Conservation (phyloP, 2,797 vertebrate species). For the Chelonia mydas region DNA sequence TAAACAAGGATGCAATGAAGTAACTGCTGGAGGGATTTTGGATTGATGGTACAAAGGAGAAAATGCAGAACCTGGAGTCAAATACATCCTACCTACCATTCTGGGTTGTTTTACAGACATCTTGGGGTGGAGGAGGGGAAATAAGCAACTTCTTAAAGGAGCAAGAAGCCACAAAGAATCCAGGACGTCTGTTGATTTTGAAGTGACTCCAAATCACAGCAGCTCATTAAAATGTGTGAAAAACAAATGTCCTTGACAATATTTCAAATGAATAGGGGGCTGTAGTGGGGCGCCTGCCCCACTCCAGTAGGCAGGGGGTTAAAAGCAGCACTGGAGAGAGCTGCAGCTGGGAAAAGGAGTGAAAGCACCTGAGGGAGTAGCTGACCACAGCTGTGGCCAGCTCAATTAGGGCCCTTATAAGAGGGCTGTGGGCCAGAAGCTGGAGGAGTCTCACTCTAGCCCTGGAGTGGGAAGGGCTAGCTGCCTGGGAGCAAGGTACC, state of each 20-base stretch:
- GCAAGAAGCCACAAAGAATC: not conserved
- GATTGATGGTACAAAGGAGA: not conserved
- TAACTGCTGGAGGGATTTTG: not conserved
- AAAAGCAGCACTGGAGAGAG: too few species aligned
- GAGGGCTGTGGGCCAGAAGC: too few species aligned
- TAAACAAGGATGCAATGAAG: not conserved
- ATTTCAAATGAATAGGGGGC: not conserved
- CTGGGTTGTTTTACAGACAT: not conserved
- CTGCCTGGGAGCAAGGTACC: too few species aligned
- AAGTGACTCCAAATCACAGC: not conserved
- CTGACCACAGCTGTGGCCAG: too few species aligned
- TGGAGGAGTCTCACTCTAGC: too few species aligned
- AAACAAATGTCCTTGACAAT: not conserved
- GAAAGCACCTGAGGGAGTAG: too few species aligned
- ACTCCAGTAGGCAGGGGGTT: too few species aligned
- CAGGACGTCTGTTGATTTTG: not conserved
- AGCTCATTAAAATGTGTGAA: not conserved
- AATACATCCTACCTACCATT: not conserved
- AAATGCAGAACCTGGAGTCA: not conserved
- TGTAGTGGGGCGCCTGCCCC: too few species aligned
- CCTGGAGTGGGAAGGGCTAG: too few species aligned
- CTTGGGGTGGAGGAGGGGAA: not conserved
- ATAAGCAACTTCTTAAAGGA: not conserved
- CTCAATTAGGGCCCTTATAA: too few species aligned
- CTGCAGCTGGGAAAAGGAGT: too few species aligned